phyloP scores from a whole-genome alignment of 2,888 invertebrate species.

The Petrolisthes manimaculis region DNA sequence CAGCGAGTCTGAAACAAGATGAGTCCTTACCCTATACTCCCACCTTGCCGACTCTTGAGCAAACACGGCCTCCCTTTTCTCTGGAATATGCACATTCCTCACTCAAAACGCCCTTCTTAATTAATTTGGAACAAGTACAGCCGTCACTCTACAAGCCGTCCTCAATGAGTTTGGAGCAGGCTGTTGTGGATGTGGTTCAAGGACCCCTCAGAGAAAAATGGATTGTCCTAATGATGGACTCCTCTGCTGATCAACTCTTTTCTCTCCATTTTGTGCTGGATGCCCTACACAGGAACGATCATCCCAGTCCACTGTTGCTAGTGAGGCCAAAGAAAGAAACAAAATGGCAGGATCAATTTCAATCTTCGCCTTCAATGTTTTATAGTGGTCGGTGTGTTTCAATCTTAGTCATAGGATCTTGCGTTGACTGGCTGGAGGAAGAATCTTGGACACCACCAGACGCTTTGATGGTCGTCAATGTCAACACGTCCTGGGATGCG shows the following conservation, averaged over 20 bases:
- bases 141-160: neutral
- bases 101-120: too few relatives aligned
- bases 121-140: too few relatives aligned
- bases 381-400: conserved; percentile 16
- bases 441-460: conserved; percentile 22
- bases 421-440: conserved; percentile 24
- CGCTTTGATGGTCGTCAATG: conserved; percentile 5
- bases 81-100: too few relatives aligned
- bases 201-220: conserved; percentile 36
- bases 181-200: conserved; percentile 2
- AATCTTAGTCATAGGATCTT: neutral
- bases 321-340: neutral
- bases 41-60: too few relatives aligned
- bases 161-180: neutral
- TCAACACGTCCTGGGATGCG: conserved; percentile 14
- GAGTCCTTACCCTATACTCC: too few relatives aligned
- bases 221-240: conserved; percentile 25
- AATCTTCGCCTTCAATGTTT: conserved; percentile 2
- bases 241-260: conserved; percentile 12
- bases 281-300: neutral
- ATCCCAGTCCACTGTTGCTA: conserved; percentile 5
- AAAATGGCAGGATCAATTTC: conserved; percentile 24
- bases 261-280: neutral
- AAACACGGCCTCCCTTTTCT: too few relatives aligned
- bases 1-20: too few relatives aligned